Evolutionary conservation across 2,888 invertebrate species (phyloP).

Genomic region (Phrixothrix hirtus): DNA sequence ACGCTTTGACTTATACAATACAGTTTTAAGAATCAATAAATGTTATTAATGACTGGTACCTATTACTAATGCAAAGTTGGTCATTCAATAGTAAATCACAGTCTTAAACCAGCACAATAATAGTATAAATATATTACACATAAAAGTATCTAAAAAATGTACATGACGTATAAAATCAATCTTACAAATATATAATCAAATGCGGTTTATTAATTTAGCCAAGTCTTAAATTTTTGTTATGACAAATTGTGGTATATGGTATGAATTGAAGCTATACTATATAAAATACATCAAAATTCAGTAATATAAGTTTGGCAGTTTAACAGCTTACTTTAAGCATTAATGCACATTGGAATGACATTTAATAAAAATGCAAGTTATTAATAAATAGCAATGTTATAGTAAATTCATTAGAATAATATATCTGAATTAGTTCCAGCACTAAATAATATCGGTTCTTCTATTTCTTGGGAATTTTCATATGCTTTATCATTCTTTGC

Average conservation of each 20-base stretch:
- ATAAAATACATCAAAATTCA: too few relatives aligned
- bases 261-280: too few relatives aligned
- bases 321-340: too few relatives aligned
- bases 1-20: too few relatives aligned
- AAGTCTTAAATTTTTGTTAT: too few relatives aligned
- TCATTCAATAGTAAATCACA: conserved; percentile 29
- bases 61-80: conserved; percentile 20
- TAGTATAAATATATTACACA: conserved; percentile 10
- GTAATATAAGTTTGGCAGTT: too few relatives aligned
- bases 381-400: too few relatives aligned
- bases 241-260: too few relatives aligned
- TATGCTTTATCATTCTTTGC: conserved; percentile 29
- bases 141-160: conserved; percentile 20
- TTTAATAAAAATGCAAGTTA: too few relatives aligned
- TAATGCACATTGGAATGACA: too few relatives aligned
- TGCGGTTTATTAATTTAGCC: too few relatives aligned
- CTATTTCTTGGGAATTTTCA: conserved; percentile 40
- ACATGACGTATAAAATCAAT: conserved; percentile 11
- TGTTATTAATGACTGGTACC: too few relatives aligned
- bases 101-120: conserved; percentile 19
- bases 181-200: conserved; percentile 4
- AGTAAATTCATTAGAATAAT: conserved; percentile 54
- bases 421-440: conserved; percentile 54
- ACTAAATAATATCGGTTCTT: conserved; percentile 51
- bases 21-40: conserved; percentile 1